Evolutionary conservation across 1,140 invertebrate genomes (phyloP).

Genomic region (Neodiprion fabricii): DNA sequence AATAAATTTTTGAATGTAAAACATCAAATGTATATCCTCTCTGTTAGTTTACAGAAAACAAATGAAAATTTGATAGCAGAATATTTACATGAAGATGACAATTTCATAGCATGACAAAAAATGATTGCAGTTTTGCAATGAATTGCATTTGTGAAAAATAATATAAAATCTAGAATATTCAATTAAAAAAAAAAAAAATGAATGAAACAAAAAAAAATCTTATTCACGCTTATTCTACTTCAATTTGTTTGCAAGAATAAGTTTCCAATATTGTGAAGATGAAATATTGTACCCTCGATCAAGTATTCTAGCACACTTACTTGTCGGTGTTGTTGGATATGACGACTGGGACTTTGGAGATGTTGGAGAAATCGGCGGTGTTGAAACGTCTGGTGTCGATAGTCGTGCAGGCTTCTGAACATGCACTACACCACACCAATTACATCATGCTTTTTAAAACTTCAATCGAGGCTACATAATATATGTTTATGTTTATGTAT

Average conservation of each 20-base stretch:
- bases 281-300: not conserved
- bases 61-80: too few species aligned
- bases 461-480: too few species aligned
- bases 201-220: too few species aligned
- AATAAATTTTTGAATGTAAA: not conserved
- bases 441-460: slow-evolving; percentile 35
- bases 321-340: slow-evolving; percentile 43
- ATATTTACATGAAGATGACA: too few species aligned
- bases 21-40: not conserved
- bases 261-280: not conserved
- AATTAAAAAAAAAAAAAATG: too few species aligned
- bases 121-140: too few species aligned
- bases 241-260: slow-evolving; percentile 6
- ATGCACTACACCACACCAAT: slow-evolving; percentile 56
- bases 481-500: too few species aligned
- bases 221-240: not conserved
- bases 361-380: slow-evolving; percentile 36
- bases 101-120: too few species aligned
- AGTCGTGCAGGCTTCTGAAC: slow-evolving; percentile 46
- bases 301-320: slow-evolving; percentile 42
- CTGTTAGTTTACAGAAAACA: too few species aligned
- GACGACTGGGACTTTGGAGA: slow-evolving; percentile 41
- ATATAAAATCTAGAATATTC: too few species aligned
- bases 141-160: too few species aligned
- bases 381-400: slow-evolving; percentile 36